Conservation (phyloP, 2,888 invertebrate species). For the Drosophila recens region DNA sequence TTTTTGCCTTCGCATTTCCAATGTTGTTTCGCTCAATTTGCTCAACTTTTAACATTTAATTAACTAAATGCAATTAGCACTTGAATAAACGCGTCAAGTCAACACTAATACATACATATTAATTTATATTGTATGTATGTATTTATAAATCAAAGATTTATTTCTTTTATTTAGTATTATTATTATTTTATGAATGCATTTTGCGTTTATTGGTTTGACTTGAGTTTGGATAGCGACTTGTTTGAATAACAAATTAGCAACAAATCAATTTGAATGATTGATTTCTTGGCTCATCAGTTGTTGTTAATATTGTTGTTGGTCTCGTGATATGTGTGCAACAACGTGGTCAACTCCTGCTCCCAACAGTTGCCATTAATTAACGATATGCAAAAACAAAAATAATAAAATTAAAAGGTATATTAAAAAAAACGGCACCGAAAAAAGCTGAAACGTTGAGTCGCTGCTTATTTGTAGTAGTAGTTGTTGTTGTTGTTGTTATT, state of each 20-base stretch:
- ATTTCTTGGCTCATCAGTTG: conserved; percentile 69
- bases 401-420: conserved; percentile 27
- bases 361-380: conserved; percentile 71
- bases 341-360: conserved; percentile 47
- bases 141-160: conserved; percentile 9
- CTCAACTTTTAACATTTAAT: conserved; percentile 74
- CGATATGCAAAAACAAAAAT: conserved; percentile 63
- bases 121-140: background rate
- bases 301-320: conserved; percentile 18
- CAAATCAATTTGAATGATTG: conserved; percentile 79
- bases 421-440: conserved; percentile 29
- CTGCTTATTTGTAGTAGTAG: conserved; percentile 9
- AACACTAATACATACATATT: conserved; percentile 17
- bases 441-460: conserved; percentile 24
- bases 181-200: conserved; percentile 55
- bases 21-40: conserved; percentile 64
- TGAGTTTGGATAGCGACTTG: conserved; percentile 36
- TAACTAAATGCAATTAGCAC: conserved; percentile 72
- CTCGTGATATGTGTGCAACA: conserved; percentile 70
- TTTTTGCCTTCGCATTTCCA: conserved; percentile 36
- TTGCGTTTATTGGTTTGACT: conserved; percentile 49
- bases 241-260: conserved; percentile 78
- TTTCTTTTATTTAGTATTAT: conserved; percentile 45
- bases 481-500: background rate
- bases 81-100: conserved; percentile 59